Evolutionary conservation across 2,113 vertebrate species (phyloP), one percentile per base, ranked within the genome.

Genomic region (Crotophaga sulcirostris): DNA sequence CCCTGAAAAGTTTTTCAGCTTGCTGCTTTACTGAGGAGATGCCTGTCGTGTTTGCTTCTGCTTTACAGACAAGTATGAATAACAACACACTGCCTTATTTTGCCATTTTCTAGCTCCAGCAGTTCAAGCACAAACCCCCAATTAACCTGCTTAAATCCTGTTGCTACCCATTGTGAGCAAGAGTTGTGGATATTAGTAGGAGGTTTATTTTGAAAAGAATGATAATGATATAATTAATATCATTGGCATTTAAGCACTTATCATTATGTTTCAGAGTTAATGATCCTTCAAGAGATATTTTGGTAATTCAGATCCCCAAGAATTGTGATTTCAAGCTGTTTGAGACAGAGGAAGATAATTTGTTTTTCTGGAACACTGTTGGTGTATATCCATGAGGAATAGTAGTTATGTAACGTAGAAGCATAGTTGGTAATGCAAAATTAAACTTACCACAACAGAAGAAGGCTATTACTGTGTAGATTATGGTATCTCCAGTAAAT

Each of bases 211-310:
- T 42, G 51, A 44, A 70, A 87, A 73, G 70, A n/a, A 31, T 29
- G 7, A 69, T 94, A 79, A 84, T 74, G 67, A 31, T 70, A 14
- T 55, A 69, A 91, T 86, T 78, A 93, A 70, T 94, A 83, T 45
- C 90, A 70, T 91, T 94, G 82, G 67, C 70, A 89, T 91, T 94
- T 81, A 62, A 95, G 60, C 55, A 23, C 42, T 88, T 90, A 67
- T 87, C 78, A 60, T 91, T 93, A 51, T 55, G 55, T 95, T 74
- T 91, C 75, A 74, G 75, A 85, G 67, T 67, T 96, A 95, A 93
- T 80, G 79, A 77, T 64, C 59, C 88, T 76, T 90, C 69, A 40
- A 81, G 73, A 63, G 72, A 55, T 79, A 38, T 34, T 87, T 62
- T 36, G 59, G 67, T 93, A 82, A 84, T 82, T 84, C 69, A 49